A percentile compares a stretch with the other conserved stretches of the same genome.
Evolutionary conservation across 2,888 invertebrate genomes (phyloP).

Genomic region (Drosophila meridiana): DNA sequence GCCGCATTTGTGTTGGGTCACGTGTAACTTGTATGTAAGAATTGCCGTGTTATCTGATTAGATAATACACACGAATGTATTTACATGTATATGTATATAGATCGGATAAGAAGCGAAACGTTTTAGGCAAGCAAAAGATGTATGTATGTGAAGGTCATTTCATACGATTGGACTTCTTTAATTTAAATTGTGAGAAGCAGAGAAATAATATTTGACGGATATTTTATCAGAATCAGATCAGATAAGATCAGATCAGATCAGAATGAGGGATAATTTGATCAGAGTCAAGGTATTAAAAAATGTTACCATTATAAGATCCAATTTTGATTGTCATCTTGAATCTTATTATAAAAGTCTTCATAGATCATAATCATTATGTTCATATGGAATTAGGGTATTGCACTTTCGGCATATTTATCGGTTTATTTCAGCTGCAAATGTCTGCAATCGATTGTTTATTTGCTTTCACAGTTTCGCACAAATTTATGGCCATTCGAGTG

Average conservation of each 20-base stretch:
- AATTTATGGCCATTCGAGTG: slow-evolving; percentile 25
- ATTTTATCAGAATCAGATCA: no score
- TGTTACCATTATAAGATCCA: neutral
- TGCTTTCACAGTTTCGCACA: slow-evolving; percentile 19
- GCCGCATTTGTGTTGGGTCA: slow-evolving; percentile 4
- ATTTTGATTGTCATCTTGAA: neutral
- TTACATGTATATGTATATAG: neutral
- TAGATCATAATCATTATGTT: neutral
- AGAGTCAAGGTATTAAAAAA: neutral
- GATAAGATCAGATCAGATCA: no score
- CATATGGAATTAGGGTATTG: slow-evolving; percentile 9
- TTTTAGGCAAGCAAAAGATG: neutral
- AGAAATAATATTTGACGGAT: neutral
- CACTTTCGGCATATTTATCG: neutral
- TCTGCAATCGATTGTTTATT: slow-evolving; percentile 26
- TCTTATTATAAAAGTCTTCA: neutral
- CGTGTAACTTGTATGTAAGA: slow-evolving; percentile 20
- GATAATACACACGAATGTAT: slow-evolving; percentile 14
- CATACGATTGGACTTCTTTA: neutral
- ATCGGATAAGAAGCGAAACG: neutral
- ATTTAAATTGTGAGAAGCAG: neutral
- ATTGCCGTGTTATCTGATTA: slow-evolving; percentile 12
- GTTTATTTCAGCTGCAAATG: slow-evolving; percentile 1
- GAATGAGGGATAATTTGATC: neutral
- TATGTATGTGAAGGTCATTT: neutral